Base-by-base conservation (phyloP, 2,888 invertebrate species). In the Drosophila tanythrix region DNA sequence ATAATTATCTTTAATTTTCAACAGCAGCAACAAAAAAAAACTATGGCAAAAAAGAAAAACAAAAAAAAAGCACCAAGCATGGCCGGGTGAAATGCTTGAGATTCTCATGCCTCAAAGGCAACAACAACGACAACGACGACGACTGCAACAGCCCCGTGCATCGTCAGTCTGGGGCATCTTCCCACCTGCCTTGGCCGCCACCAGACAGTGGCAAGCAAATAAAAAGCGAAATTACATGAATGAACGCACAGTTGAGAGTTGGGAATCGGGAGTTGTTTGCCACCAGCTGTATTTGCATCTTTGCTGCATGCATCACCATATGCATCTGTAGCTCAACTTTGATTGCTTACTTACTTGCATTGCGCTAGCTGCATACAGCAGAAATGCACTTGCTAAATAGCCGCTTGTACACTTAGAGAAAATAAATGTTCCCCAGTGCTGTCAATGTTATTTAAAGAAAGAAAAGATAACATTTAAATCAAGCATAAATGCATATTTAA, bases 1-100 rank as follows among this genome's bases (percentile, higher is more conserved):
- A 82, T 86, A 82, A 82, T 82, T 82, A 82, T 82, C 82, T 82
- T 85, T 81, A 83, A 85, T 85, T 82, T 70, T 55, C 51, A 56
- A 68, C 61, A 77, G 56, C 43, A 62, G 35, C 40, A 62, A 70
- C 31, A 33, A 25, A 74, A 67, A 33, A 48, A 36, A 46, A 58
- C 46, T 27, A 62, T 43, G 56, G 57, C n/a, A 60, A 69, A 62
- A 63, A 29, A 13, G 21, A 57, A 57, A 21, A 21, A 5, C 2
- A 5, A 18, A 33, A 15, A 53, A 35, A 11, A 52, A 52, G 21
- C 55, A 62, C 27, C n/a, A 11, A 61, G 43, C 33, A 33, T 25
- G 36, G 38, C 10, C 18, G 27, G 52, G 21, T 62, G 64, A 71
- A 72, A 69, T 69, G 71, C 56, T 53, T 35, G 29, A 74, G 82